These are phyloP conservation scores for Pseudomyrmex pallidus DNA, from an alignment of 1,140 invertebrate genomes.

Conservation along the genomic window DNA sequence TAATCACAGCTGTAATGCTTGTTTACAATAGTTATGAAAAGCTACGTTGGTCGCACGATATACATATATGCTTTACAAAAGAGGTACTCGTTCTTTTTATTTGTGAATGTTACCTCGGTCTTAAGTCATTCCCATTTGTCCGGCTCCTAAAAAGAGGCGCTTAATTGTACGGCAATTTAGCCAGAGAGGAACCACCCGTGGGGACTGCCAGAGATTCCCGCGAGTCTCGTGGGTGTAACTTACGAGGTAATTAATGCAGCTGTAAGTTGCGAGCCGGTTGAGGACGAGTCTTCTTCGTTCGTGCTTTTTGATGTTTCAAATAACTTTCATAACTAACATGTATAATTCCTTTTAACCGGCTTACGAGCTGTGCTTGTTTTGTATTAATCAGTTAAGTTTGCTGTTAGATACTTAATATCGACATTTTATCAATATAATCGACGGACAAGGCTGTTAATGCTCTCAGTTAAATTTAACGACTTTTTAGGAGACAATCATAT, in stretches of 20 bases:
- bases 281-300: neutral
- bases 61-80: conserved; percentile 23
- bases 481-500: too few species aligned
- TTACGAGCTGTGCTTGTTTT: neutral
- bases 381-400: neutral
- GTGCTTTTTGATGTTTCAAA: conserved; percentile 12
- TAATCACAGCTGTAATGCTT: conserved; percentile 46
- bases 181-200: conserved; percentile 52
- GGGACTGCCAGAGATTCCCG: conserved; percentile 39
- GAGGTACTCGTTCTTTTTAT: conserved; percentile 40
- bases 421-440: conserved; percentile 10
- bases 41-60: neutral
- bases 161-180: conserved; percentile 67
- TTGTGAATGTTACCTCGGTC: conserved; percentile 32
- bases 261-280: conserved; percentile 55
- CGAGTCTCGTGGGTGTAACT: conserved; percentile 69
- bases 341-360: neutral
- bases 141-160: conserved; percentile 56
- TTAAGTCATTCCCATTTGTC: conserved; percentile 54
- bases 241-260: conserved; percentile 70
- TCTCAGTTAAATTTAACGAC: neutral
- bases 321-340: conserved; percentile 5
- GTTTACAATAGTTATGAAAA: conserved; percentile 54
- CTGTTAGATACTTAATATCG: neutral
- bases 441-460: neutral